Percentiles rank a stretch among this genome's conserved stretches.
phyloP scores from a whole-genome alignment of 2,888 invertebrate genomes.

The Tenthredo livida region DNA sequence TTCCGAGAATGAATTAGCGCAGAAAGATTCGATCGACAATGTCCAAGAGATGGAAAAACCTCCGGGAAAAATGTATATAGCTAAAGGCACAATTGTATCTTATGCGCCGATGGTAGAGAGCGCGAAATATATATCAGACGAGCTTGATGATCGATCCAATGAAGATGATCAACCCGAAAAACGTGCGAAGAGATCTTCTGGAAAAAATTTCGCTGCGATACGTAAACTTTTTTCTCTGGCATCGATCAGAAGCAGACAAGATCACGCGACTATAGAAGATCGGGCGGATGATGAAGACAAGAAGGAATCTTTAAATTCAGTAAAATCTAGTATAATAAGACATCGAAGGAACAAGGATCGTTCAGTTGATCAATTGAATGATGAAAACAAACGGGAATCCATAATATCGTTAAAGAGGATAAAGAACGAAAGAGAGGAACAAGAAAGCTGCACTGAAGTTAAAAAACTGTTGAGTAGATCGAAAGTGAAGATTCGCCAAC shows the following conservation, averaged over 20 bases:
- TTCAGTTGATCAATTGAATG: not conserved
- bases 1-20: conserved; percentile 9
- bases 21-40: not conserved
- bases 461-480: not conserved
- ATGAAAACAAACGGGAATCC: not conserved
- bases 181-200: conserved; percentile 12
- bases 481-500: not conserved
- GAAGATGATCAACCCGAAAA: not conserved
- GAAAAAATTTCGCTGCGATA: conserved; percentile 16
- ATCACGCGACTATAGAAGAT: not conserved
- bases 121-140: conserved; percentile 12
- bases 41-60: not conserved
- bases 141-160: conserved; percentile 11
- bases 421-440: not conserved
- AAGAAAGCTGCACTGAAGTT: not conserved
- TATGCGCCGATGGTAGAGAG: conserved; percentile 25
- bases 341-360: not conserved
- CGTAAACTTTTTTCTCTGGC: conserved; percentile 33
- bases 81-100: conserved; percentile 27
- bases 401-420: not conserved
- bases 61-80: not conserved
- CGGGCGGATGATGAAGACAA: not conserved
- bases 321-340: not conserved
- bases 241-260: conserved; percentile 5
- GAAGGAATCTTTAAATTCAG: not conserved